Base-by-base conservation (phyloP, 2,888 invertebrate species). In the Drosophila suboccidentalis region DNA sequence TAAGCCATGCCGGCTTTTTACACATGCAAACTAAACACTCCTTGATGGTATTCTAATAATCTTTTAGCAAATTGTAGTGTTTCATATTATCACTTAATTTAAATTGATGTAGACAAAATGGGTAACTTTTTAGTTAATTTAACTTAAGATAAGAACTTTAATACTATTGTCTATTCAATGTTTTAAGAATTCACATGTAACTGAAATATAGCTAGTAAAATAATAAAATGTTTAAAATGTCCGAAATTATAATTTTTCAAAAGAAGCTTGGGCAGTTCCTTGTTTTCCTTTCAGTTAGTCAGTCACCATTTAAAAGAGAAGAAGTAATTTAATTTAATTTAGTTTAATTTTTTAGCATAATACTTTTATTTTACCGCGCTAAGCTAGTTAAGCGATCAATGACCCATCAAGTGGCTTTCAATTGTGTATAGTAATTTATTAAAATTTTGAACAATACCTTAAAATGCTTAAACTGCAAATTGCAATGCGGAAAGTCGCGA, bases 401-500 rank as follows among this genome's bases (percentile, higher is more conserved):
- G 53, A 15, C 39, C 26, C 53, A 41, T 17, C 29, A 11, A 41
- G 26, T 53, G 39, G 29, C 13, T 26, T 39, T 29, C 13, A 53
- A 17, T 29, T 53, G 15, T 38, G 15, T 15, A 39, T 19, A 41
- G 39, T 10, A n/a, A 17, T 29, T 26, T 17, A 36, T 44, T 15
- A 44, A 36, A 26, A 43, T 26, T 26, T 34, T 43, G 0, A 6
- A 39, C 22, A 44, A 26, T 15, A 34, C 22, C 26, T 36, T 15
- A 50, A 36, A 4, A 36, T 2, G n/a, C 34, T n/a, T 15, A 44
- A 47, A 34, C 17, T 34, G 10, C 36, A 41, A 54, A 51, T 57
- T n/a, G 55, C 65, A 57, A 66, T 62, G 75, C 70, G 82, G 72
- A 67, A 79, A 72, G 70, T 57, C 59, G 46, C 62, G 55, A 65